phyloP scores from a whole-genome alignment of 2,113 vertebrate species.

The Leptosomus discolor region DNA sequence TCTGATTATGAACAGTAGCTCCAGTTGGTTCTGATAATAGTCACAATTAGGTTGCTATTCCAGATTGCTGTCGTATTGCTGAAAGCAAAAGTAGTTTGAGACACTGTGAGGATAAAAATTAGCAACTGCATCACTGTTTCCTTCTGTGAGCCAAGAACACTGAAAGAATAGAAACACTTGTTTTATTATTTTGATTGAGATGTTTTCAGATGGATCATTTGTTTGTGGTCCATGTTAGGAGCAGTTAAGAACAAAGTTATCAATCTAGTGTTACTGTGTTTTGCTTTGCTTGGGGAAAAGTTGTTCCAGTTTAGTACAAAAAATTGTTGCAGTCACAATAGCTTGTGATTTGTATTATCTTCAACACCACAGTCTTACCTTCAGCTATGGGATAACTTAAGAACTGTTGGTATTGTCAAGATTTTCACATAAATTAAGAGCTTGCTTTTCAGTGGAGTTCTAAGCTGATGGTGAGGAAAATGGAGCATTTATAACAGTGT shows the following conservation, averaged over 20 bases:
- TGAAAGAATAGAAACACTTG: neutral
- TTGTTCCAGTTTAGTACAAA: neutral
- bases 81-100: neutral
- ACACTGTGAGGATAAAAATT: neutral
- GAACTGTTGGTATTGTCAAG: neutral
- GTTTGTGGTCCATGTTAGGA: neutral
- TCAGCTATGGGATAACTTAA: neutral
- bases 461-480: neutral
- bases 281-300: neutral
- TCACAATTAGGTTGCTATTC: neutral
- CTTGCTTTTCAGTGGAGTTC: neutral
- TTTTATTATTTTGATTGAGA: too few relatives aligned
- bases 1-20: neutral
- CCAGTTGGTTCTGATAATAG: neutral
- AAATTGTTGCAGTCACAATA: neutral
- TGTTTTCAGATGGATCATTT: neutral
- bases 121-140: neutral
- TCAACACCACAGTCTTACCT: neutral
- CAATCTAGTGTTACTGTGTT: neutral
- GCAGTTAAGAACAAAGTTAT: neutral
- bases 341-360: neutral
- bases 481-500: neutral
- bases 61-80: neutral
- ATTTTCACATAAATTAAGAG: neutral
- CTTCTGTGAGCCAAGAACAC: neutral